Base-by-base conservation (phyloP, 2,888 invertebrate genomes). In the Sphecodes monilicornis region DNA sequence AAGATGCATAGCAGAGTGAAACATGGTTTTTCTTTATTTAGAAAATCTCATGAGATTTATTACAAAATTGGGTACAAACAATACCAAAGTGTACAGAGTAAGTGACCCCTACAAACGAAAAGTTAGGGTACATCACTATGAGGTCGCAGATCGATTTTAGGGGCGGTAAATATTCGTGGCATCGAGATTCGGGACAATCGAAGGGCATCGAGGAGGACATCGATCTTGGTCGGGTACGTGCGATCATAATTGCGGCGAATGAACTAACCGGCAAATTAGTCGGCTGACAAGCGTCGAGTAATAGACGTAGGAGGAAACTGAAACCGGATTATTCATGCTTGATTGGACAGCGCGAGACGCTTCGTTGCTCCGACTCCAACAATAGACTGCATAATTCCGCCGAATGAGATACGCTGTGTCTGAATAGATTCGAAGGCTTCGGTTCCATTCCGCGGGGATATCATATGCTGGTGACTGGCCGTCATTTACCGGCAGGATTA, bases 201-300 rank as follows among this genome's bases (percentile, higher is more conserved):
- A 57, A 57, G 18, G 66, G 41, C 4, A n/a, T 8, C 41, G 41
- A 60, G 69, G 8, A 29, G 10, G 66, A 69, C 73, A 46, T 74
- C 39, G 57, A 39, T 74, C 50, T 11, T 16, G 32, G 18, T 26
- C 22, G 75, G 66, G 22, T 3, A 8, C 76, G 80, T 64, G n/a
- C 77, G 84, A 87, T 85, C 83, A 84, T 87, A 89, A 91, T 90
- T 91, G 90, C 89, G 91, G 89, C 84, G 88, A 89, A 90, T 89
- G 89, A 88, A 88, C 90, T 88, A 88, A 89, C 89, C 90, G 87
- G 90, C 90, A 92, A 93, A 93, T 93, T 91, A 92, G 90, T 91
- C 91, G 90, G 89, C 89, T 91, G 92, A 91, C 93, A 91, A 91
- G 86, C 83, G 85, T 86, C 84, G 87, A 86, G 89, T 92, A 91